phyloP scores from a whole-genome alignment of 2,888 invertebrate genomes.

The Lochmaea crataegi region DNA sequence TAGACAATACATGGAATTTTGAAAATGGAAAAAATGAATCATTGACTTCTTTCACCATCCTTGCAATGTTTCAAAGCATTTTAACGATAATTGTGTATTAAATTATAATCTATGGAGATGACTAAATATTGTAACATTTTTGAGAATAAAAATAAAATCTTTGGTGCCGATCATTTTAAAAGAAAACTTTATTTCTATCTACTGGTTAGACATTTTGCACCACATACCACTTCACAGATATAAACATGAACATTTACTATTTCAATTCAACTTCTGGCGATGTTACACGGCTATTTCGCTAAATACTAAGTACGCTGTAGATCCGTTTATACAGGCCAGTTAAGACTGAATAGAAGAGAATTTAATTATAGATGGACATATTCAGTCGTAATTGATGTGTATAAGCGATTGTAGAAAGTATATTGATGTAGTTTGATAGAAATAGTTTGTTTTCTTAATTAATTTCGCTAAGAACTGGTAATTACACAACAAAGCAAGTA shows the following conservation, averaged over 20 bases:
- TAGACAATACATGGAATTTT: too few species aligned
- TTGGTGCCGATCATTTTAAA: background rate
- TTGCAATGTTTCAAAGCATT: too few species aligned
- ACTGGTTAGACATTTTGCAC: conserved; percentile 35
- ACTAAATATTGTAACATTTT: background rate
- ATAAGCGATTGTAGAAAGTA: background rate
- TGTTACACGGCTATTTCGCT: conserved; percentile 7
- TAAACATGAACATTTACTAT: conserved; percentile 16
- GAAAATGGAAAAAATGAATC: too few species aligned
- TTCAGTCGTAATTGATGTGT: background rate
- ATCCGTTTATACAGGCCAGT: background rate
- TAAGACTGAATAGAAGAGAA: background rate
- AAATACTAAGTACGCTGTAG: background rate
- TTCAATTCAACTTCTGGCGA: conserved; percentile 14
- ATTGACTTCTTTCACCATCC: too few species aligned
- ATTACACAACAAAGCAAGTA: background rate
- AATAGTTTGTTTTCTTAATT: background rate
- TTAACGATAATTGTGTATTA: too few species aligned
- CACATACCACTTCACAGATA: conserved; percentile 36
- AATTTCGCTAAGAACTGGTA: background rate
- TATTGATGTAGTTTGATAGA: conserved; percentile 1
- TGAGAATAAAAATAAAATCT: background rate
- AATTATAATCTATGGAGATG: too few species aligned
- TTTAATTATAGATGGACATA: background rate
- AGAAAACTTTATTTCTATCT: conserved; percentile 6